These are phyloP conservation scores for Dipodomys ordii DNA, from an alignment of 2,113 vertebrate species.

Conservation along the genomic window DNA sequence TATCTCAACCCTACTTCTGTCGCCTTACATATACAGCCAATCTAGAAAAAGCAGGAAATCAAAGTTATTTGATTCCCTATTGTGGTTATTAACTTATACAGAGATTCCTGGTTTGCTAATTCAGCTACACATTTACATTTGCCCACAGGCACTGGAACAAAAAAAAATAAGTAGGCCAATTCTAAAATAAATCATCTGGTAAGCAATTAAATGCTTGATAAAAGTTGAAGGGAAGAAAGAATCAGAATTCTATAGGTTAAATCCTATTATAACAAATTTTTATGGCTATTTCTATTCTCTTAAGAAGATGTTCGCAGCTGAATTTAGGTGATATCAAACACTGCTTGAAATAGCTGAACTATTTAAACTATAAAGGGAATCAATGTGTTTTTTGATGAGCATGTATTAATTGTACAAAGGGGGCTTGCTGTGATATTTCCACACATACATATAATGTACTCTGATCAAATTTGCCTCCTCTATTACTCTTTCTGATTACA, in stretches of 20 bases:
- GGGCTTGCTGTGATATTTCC: too few species aligned
- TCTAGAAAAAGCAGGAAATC: constrained; percentile 50
- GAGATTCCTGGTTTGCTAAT: constrained; percentile 69
- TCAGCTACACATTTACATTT: constrained; percentile 76
- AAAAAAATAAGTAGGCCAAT: constrained; percentile 74
- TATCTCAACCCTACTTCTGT: background rate
- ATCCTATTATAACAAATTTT: constrained; percentile 55
- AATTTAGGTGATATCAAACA: constrained; percentile 20
- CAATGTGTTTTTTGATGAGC: background rate
- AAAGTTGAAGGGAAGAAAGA: constrained; percentile 69
- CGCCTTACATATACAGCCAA: background rate
- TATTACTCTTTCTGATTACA: too few species aligned
- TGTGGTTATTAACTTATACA: constrained; percentile 67
- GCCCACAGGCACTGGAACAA: constrained; percentile 58
- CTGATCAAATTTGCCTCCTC: too few species aligned
- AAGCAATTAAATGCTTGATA: constrained; percentile 72
- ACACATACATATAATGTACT: too few species aligned
- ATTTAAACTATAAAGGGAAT: constrained; percentile 16
- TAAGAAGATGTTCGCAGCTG: constrained; percentile 34
- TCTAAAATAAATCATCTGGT: constrained; percentile 73
- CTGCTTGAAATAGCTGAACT: background rate
- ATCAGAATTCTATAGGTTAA: constrained; percentile 56
- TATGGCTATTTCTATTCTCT: constrained; percentile 26
- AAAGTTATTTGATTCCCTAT: constrained; percentile 55
- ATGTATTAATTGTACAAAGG: too few species aligned